phyloP scores from a whole-genome alignment of 2,888 invertebrate species.

The Drosophila eohydei region DNA sequence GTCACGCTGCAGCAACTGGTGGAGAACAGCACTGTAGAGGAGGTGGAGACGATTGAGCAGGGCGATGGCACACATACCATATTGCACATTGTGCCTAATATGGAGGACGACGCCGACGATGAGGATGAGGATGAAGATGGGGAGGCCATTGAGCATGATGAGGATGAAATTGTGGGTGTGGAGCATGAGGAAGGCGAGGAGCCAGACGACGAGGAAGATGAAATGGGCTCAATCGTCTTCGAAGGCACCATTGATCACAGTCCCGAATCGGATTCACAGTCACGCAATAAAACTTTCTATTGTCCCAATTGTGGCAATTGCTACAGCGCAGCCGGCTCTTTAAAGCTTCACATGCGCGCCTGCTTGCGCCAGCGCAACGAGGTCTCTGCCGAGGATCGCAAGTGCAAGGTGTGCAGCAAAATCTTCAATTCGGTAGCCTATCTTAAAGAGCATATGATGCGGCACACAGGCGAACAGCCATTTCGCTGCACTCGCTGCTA shows the following conservation, averaged over 20 bases:
- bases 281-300: constrained; percentile 81
- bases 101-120: constrained; percentile 19
- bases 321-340: constrained; percentile 84
- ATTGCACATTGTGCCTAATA: constrained; percentile 68
- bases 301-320: constrained; percentile 85
- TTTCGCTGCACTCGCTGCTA: constrained; percentile 84
- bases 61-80: constrained; percentile 81
- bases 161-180: constrained; percentile 47
- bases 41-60: constrained; percentile 79
- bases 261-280: constrained; percentile 55
- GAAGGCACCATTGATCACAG: constrained; percentile 65
- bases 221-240: constrained; percentile 57
- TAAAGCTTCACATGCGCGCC: constrained; percentile 84
- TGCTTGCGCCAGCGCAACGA: constrained; percentile 83
- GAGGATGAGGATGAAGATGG: constrained; percentile 24
- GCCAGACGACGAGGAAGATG: constrained; percentile 64
- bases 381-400: constrained; percentile 81
- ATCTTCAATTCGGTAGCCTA: constrained; percentile 84
- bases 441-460: constrained; percentile 84
- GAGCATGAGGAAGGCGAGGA: constrained; percentile 59
- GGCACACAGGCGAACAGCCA: constrained; percentile 83
- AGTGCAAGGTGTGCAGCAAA: constrained; percentile 83
- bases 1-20: constrained; percentile 80
- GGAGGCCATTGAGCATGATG: constrained; percentile 22
- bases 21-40: constrained; percentile 75